Evolutionary conservation across 2,888 invertebrate species (phyloP).

Genomic region (Pyrochroa serraticornis): DNA sequence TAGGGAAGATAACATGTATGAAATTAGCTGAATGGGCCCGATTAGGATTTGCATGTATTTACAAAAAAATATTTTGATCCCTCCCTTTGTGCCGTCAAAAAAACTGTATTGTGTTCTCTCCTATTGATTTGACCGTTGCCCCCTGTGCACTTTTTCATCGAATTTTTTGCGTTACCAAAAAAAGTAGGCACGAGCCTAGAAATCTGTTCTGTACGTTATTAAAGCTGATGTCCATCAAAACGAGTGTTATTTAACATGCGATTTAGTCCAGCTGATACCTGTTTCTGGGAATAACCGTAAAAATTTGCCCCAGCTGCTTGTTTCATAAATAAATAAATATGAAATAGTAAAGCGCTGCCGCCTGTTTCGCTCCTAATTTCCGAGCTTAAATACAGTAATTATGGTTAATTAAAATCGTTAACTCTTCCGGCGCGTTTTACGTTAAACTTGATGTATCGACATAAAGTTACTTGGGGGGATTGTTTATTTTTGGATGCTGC

Average conservation of each 20-base stretch:
- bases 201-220: conserved; percentile 14
- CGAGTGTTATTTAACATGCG: conserved; percentile 7
- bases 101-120: conserved; percentile 44
- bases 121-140: conserved; percentile 53
- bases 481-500: not conserved
- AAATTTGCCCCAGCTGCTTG: conserved; percentile 26
- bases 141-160: conserved; percentile 47
- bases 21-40: conserved; percentile 44
- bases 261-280: not conserved
- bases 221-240: conserved; percentile 10
- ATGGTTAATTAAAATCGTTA: not conserved
- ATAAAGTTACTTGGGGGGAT: not conserved
- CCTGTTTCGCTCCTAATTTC: too few relatives aligned
- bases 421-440: not conserved
- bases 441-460: not conserved
- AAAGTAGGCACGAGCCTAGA: conserved; percentile 16
- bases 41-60: conserved; percentile 47
- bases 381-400: too few relatives aligned
- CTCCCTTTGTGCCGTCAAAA: conserved; percentile 32
- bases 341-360: too few relatives aligned
- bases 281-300: not conserved
- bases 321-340: not conserved
- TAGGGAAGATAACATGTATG: conserved; percentile 33
- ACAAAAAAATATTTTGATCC: conserved; percentile 51
- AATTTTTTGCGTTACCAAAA: conserved; percentile 9